phyloP scores from a whole-genome alignment of 1,140 invertebrate species.

The Megathymus violae region DNA sequence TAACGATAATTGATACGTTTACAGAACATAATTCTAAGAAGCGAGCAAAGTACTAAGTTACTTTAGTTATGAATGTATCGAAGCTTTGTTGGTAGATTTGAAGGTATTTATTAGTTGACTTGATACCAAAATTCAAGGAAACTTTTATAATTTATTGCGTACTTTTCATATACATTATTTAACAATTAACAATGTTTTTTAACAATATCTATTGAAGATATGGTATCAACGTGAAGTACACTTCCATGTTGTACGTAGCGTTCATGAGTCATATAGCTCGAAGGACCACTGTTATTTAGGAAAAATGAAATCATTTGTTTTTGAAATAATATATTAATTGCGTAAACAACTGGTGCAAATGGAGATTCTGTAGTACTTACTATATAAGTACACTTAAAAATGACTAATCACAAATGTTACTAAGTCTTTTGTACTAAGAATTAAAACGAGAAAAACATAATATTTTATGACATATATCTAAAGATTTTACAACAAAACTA shows the following conservation, averaged over 20 bases:
- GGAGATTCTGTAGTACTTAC: constrained; percentile 53
- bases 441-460: constrained; percentile 9
- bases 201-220: not conserved
- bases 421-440: constrained; percentile 23
- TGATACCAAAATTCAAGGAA: constrained; percentile 10
- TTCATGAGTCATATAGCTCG: constrained; percentile 18
- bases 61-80: constrained; percentile 36
- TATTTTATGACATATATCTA: not conserved
- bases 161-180: not conserved
- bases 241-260: not conserved
- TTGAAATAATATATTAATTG: constrained; percentile 54
- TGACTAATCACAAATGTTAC: constrained; percentile 36
- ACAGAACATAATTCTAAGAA: constrained; percentile 51
- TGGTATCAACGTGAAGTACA: not conserved
- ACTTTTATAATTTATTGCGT: constrained; percentile 1
- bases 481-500: not conserved
- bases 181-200: not conserved
- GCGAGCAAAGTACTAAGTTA: constrained; percentile 1
- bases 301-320: constrained; percentile 27
- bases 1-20: constrained; percentile 66
- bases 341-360: constrained; percentile 54
- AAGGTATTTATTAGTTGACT: constrained; percentile 4
- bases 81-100: constrained; percentile 21
- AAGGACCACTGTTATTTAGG: constrained; percentile 35
- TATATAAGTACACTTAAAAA: constrained; percentile 45